phyloP scores from a whole-genome alignment of 2,888 invertebrate species.

The Gasteruption jaculator region DNA sequence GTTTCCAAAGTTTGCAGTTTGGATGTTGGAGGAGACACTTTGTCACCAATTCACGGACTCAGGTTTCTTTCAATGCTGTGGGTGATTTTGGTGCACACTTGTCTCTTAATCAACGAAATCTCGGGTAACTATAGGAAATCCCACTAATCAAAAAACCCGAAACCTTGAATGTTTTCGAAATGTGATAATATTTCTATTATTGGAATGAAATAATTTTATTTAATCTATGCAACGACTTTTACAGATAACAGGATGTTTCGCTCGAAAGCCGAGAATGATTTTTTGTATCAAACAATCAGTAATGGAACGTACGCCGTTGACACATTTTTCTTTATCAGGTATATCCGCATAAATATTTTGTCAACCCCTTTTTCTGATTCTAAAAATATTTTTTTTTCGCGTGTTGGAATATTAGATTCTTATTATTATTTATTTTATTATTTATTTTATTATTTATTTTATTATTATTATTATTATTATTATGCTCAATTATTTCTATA shows the following conservation, averaged over 20 bases:
- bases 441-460: no score
- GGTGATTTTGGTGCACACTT: constrained; percentile 55
- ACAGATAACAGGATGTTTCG: constrained; percentile 54
- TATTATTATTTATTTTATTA: no score
- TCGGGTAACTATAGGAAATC: constrained; percentile 28
- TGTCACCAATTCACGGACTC: constrained; percentile 59
- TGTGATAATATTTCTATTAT: no score
- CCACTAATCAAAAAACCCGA: constrained; percentile 1
- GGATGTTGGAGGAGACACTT: constrained; percentile 52
- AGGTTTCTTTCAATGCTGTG: constrained; percentile 63
- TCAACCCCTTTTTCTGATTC: not conserved
- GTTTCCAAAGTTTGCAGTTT: constrained; percentile 36
- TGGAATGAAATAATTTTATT: constrained; percentile 1
- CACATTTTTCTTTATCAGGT: constrained; percentile 64
- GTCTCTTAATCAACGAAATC: constrained; percentile 37
- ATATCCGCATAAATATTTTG: constrained; percentile 19
- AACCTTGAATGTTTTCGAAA: not conserved
- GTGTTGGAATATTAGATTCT: no score
- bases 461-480: no score
- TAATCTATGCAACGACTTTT: constrained; percentile 37
- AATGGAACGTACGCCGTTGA: constrained; percentile 60
- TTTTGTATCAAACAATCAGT: constrained; percentile 54
- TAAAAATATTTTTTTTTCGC: not conserved
- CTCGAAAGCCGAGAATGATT: constrained; percentile 48
- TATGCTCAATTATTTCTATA: no score